Base-by-base conservation (phyloP, 2,888 invertebrate genomes). In the Scrobipalpa atriplicella region DNA sequence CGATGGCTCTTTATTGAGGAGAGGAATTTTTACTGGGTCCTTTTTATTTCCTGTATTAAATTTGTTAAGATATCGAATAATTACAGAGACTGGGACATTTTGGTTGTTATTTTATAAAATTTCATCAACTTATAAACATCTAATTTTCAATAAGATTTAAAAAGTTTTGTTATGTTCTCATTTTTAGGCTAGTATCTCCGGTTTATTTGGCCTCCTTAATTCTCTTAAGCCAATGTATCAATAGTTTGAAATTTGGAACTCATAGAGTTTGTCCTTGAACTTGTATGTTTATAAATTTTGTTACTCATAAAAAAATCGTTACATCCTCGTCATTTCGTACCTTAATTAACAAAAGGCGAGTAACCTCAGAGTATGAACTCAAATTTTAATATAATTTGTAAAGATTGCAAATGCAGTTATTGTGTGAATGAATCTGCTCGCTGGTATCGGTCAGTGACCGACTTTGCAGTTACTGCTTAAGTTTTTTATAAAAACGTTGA, bases 351-450 rank as follows among this genome's bases (percentile, higher is more conserved):
- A 29, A 2, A 29, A 29, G 75, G 73, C 71, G 65, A 78, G 73
- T 72, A 78, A 80, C 78, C 80, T 73, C 74, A 70, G 68, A 73
- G 73, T 70, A 71, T 72, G 78, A 77, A 76, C 71, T 72, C 67
- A 74, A 71, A 19, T 52, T 21, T 64, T 36, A 38, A n/a, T 3
- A 36, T 52, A 18, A 5, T 41, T 18, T 36, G 39, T 38, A 62
- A 54, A 67, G 54, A 56, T 64, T 29, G 29, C 29, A 29, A 29
- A 29, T 5, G 5, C 29, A 29, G 29, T 67, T 65, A 65, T 47
- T 65, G 41, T 65, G 54, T 67, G 65, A 67, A 67, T 67, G 65
- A 67, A 67, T 62, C 61, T 16, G 8, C n/a, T 47, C 2, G 11
- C 16, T 47, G 47, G 47, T 47, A 47, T 47, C 47, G 47, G n/a